Evolutionary conservation across 2,888 invertebrate species (phyloP), one percentile per base, ranked within the genome.

Genomic region (Brenthis hecate): DNA sequence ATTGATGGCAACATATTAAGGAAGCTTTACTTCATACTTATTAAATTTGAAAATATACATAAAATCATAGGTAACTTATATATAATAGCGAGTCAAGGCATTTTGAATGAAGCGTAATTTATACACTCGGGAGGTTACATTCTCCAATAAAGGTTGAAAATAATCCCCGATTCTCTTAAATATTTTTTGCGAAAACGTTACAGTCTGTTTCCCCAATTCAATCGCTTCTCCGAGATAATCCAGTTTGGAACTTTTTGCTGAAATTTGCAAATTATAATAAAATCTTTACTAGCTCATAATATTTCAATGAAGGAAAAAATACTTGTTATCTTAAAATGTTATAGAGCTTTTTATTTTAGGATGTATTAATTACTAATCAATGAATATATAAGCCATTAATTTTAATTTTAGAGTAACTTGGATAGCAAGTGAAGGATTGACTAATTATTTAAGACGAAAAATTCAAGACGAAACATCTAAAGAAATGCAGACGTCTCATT

Each of bases 341-440:
- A 43, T 43, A 43, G 11, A 43, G 3, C 11, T 43, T 23, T 36
- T 36, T 8, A 36, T 36, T 36, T 43, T 43, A 8, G 11, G 11
- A 43, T 43, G 11, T 2, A 11, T 43, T 43, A 43, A 43, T 43
- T 43, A 8, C 11, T 43, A 36, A 36, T 36, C 36, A 36, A 43
- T 43, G 1, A 43, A 8, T 11, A 2, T 11, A 43, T 28, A 19
- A 28, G 0, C 11, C 14, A 28, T 14, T 23, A 13, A 48, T 14
- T 47, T 4, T 48, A n/a, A 19, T 48, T 85, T 23, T 82, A 92
- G 92, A 76, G 89, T 91, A 0, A 87, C 91, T 1, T 92, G 92
- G 92, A 75, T 92, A 19, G 92, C 88, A 0, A 92, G 89, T 67
- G 92, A 92, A 72, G 86, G 88, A 0, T 71, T 91, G 6, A 87